Percentiles rank a stretch among this genome's conserved stretches.
Conservation (phyloP, 2,797 vertebrate species). For the Aselliscus stoliczkanus region DNA sequence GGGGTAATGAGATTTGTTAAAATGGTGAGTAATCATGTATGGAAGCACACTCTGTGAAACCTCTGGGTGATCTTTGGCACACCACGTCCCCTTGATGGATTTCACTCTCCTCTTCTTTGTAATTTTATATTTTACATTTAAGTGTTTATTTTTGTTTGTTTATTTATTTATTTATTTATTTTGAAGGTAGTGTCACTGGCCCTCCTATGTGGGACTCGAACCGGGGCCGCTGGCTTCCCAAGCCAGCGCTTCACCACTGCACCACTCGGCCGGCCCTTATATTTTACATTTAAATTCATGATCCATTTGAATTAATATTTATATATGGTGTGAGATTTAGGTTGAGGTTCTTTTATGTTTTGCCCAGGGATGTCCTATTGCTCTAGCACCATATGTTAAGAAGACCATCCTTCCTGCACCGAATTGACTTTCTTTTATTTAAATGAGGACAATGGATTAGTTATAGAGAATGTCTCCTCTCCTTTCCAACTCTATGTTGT, state of each 20-base stretch:
- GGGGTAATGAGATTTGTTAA: conserved; percentile 33
- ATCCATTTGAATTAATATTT: conserved; percentile 16
- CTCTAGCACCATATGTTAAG: not conserved
- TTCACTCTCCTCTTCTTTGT: not conserved
- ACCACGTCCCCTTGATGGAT: not conserved
- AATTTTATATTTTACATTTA: conserved; percentile 24
- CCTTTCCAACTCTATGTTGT: not conserved
- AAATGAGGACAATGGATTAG: not conserved
- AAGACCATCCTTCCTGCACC: not conserved
- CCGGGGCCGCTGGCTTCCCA: no score
- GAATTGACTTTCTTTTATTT: conserved; percentile 24
- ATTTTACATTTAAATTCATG: no score
- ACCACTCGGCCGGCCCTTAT: no score
- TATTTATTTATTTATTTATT: no score
- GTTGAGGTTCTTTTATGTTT: not conserved
- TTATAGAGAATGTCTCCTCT: not conserved
- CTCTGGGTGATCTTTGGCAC: not conserved
- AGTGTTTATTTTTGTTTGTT: no score
- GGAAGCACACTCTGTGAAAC: not conserved
- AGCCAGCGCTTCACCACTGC: no score
- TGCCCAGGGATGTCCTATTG: not conserved
- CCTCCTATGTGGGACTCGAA: no score
- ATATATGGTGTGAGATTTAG: not conserved
- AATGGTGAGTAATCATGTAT: not conserved
- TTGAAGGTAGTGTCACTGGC: no score